phyloP scores from a whole-genome alignment of 2,113 vertebrate species.

The Erinaceus europaeus region DNA sequence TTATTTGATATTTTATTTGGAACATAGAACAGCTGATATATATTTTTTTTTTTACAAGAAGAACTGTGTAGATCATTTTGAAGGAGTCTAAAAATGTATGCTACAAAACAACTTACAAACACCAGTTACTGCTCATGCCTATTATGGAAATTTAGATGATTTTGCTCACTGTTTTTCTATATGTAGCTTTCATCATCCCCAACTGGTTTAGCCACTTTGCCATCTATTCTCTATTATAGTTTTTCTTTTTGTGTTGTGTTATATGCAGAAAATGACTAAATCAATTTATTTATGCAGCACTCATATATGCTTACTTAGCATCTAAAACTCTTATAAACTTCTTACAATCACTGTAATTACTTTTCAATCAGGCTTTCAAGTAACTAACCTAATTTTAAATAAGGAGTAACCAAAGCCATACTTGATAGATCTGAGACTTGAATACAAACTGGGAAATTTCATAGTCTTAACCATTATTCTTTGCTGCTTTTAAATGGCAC shows the following conservation, averaged over 20 bases:
- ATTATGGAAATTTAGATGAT: background rate
- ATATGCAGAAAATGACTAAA: background rate
- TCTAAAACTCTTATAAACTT: background rate
- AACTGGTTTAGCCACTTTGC: background rate
- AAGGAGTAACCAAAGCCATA: background rate
- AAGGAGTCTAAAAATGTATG: background rate
- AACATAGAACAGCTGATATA: background rate
- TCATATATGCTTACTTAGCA: background rate
- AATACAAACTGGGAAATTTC: background rate
- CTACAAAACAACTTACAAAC: constrained; percentile 7
- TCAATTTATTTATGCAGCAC: background rate
- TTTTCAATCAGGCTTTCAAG: background rate
- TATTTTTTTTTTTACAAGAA: constrained; percentile 31
- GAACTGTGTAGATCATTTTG: background rate
- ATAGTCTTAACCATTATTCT: no score
- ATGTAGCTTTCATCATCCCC: background rate
- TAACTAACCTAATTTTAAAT: background rate
- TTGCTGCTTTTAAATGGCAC: no score
- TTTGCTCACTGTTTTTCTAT: background rate
- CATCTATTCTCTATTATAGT: background rate
- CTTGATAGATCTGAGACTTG: background rate
- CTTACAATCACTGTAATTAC: no score
- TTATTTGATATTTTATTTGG: background rate
- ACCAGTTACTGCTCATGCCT: background rate
- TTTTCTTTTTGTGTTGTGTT: background rate